A percentile compares a stretch with the other conserved stretches of the same genome.
Conservation (phyloP, 2,797 vertebrate genomes). For the Pitangus sulphuratus region DNA sequence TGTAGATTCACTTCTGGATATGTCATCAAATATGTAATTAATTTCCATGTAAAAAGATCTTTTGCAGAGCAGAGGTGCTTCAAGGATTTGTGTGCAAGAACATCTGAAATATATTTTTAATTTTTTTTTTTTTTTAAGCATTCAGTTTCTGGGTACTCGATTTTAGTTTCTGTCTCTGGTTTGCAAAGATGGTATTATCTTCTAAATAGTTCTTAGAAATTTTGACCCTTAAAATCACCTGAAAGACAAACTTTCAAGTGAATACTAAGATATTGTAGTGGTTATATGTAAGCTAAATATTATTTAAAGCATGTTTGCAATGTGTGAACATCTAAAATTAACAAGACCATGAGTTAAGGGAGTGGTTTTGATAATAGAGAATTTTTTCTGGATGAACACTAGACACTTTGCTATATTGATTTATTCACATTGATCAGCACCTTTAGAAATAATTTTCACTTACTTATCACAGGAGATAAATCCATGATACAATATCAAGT, state of each 20-base stretch:
- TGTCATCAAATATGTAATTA: not conserved
- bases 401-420: not conserved
- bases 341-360: not conserved
- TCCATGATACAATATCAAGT: not conserved
- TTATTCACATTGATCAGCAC: not conserved
- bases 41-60: not conserved
- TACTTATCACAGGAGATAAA: constrained; percentile 1
- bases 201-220: not conserved
- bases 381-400: not conserved
- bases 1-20: not conserved
- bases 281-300: not conserved
- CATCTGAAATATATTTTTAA: not conserved
- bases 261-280: not conserved
- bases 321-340: not conserved
- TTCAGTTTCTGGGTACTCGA: rapidly evolving
- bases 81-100: not conserved
- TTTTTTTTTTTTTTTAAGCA: not conserved
- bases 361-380: not conserved
- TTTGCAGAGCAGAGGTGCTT: not conserved
- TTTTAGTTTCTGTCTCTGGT: not conserved
- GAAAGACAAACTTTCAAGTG: not conserved
- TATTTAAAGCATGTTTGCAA: not conserved
- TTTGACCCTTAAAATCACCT: not conserved
- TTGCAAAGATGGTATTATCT: not conserved
- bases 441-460: constrained; percentile 36